Base-by-base conservation (phyloP, 1,140 invertebrate species). In the Venturia canescens region DNA sequence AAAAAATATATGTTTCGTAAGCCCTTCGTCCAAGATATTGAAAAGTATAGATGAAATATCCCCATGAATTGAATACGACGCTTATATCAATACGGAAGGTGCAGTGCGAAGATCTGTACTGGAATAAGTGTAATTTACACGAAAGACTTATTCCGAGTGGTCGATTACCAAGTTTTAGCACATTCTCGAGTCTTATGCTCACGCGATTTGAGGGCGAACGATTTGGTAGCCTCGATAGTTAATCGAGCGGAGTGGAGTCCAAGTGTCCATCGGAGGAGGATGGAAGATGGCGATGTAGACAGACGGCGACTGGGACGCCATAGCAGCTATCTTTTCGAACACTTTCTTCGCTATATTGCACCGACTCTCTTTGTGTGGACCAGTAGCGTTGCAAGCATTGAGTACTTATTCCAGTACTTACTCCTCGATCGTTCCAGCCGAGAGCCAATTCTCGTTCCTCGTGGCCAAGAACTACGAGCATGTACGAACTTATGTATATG, bases 181-280 rank as follows among this genome's bases (percentile, higher is more conserved):
- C 84, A 84, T 85, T 85, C 82, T 67, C 57, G 48, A 21, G 38
- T 71, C 63, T 81, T 77, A 81, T 77, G 53, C 63, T 31, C 71
- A 50, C 60, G 75, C 80, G 80, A 81, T 81, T 81, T 81, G 80
- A 70, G 63, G 80, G 60, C 15, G 72, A 81, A 81, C 66, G 80
- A 26, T 63, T 63, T 63, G 60, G 21, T 63, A 15, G 31, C 31
- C 60, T n/a, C 60, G 66, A 81, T 77, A 67, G 80, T 81, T 81
- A 81, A 81, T 81, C 80, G 80, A 66, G 60, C 50, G 38, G 23
- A 81, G 80, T 81, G 80, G 72, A 81, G 75, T 76, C 72, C 80
- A 77, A 81, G 74, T 76, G 74, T 81, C 80, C 80, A 81, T 81
- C 74, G 71, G 80, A 77, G 63, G 31, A 48, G 15, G 66, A 44